Percentiles rank a stretch among this genome's conserved stretches.
phyloP scores from a whole-genome alignment of 2,113 vertebrate species.

The Eretmochelys imbricata region DNA sequence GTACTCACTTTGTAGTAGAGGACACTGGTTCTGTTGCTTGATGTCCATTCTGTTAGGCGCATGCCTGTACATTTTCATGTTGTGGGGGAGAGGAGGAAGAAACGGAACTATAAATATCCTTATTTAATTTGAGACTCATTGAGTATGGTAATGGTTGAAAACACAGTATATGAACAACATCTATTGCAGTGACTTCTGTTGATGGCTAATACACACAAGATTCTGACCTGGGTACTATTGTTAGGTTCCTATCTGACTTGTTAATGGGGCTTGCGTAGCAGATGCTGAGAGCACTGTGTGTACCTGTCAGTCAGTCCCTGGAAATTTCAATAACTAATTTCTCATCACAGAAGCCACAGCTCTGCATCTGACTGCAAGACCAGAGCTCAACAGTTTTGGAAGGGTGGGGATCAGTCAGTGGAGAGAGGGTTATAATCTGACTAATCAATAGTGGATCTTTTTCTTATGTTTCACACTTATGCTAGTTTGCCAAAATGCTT shows the following conservation, averaged over 20 bases:
- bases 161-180: rapidly evolving
- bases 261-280: neutral
- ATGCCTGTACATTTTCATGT: neutral
- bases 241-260: neutral
- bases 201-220: neutral
- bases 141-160: neutral
- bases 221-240: neutral
- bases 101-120: neutral
- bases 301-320: neutral
- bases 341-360: neutral
- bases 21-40: neutral
- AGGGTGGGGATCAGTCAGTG: neutral
- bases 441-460: neutral
- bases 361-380: neutral
- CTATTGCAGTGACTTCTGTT: neutral
- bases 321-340: neutral
- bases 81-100: neutral
- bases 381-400: neutral
- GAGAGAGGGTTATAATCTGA: neutral
- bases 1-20: neutral
- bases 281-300: neutral
- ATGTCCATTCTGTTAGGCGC: neutral
- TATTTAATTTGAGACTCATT: neutral
- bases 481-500: neutral
- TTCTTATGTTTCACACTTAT: neutral